Evolutionary conservation across 2,797 vertebrate genomes (phyloP).

Genomic region (Siniperca obscura): DNA sequence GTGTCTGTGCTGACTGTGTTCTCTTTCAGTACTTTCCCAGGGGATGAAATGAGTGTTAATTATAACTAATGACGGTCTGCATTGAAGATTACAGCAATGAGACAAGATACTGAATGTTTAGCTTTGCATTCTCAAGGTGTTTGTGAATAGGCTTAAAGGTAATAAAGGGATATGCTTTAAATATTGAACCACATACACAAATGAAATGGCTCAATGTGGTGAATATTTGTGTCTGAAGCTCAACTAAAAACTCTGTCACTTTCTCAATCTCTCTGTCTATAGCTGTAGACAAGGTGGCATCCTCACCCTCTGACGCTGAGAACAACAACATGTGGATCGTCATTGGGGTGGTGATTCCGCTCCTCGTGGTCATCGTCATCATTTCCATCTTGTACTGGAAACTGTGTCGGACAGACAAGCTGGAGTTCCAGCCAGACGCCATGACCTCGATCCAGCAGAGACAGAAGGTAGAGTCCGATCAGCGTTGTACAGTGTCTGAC

Average conservation of each 20-base stretch:
- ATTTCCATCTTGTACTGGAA: conserved; percentile 98
- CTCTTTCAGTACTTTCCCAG: conserved; percentile 40
- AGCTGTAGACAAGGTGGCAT: conserved; percentile 93
- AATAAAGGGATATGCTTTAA: conserved; percentile 3
- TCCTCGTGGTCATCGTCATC: conserved; percentile 92
- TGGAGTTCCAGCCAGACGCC: conserved; percentile 97
- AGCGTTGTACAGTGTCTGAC: neutral
- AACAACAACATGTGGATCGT: conserved; percentile 95
- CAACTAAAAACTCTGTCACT: neutral
- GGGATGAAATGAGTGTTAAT: conserved; percentile 65
- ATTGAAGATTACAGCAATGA: conserved; percentile 34
- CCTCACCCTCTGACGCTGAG: conserved; percentile 85
- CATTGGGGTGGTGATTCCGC: conserved; percentile 93
- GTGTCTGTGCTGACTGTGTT: conserved; percentile 43
- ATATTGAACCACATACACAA: neutral
- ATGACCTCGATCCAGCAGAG: conserved; percentile 96
- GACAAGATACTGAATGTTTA: conserved; percentile 8
- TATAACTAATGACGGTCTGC: conserved; percentile 65
- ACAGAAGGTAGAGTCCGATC: conserved; percentile 83
- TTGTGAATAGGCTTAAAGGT: conserved; percentile 13
- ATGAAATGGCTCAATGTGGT: neutral
- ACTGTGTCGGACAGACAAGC: conserved; percentile 96
- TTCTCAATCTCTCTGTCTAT: neutral
- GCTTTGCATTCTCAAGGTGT: neutral
- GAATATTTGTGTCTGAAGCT: neutral